A percentile compares a stretch with the other conserved stretches of the same genome.
Evolutionary conservation across 1,140 invertebrate species (phyloP).

Genomic region (Nasonia vitripennis): DNA sequence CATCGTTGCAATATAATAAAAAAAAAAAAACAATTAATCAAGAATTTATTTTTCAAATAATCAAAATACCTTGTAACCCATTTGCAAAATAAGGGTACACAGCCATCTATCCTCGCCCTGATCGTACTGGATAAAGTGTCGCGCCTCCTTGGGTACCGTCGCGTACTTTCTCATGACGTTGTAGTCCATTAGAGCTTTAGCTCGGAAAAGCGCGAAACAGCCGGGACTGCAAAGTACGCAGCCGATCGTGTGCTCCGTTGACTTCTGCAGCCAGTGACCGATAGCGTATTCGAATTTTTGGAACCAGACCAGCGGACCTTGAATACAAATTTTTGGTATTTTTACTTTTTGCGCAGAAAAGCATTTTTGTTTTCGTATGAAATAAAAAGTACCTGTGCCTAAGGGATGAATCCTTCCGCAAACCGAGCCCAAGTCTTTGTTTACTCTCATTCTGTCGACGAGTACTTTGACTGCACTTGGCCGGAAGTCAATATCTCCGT

Average conservation of each 20-base stretch:
- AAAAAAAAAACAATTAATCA: background rate
- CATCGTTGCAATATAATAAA: background rate
- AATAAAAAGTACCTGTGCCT: slow-evolving; percentile 78
- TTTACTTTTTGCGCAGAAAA: too few species aligned
- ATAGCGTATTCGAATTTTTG: slow-evolving; percentile 96
- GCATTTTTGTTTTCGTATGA: too few species aligned
- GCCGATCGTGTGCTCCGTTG: slow-evolving; percentile 94
- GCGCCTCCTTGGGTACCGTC: slow-evolving; percentile 84
- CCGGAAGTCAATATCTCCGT: slow-evolving; percentile 95
- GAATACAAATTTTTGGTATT: background rate
- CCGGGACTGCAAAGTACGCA: slow-evolving; percentile 93
- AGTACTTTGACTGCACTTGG: slow-evolving; percentile 90
- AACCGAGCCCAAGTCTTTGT: slow-evolving; percentile 89
- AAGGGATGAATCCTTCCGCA: slow-evolving; percentile 95
- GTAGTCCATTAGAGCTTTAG: slow-evolving; percentile 91
- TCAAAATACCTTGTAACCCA: slow-evolving; percentile 85
- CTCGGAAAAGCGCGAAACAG: slow-evolving; percentile 93
- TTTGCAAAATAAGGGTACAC: slow-evolving; percentile 89
- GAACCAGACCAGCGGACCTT: slow-evolving; percentile 94
- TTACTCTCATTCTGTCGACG: slow-evolving; percentile 94
- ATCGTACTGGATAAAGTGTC: slow-evolving; percentile 95
- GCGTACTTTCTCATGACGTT: slow-evolving; percentile 94
- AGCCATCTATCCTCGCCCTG: slow-evolving; percentile 93
- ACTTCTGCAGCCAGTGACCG: slow-evolving; percentile 96
- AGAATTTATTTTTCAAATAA: too few species aligned